Evolutionary conservation across 2,797 vertebrate species (phyloP).

Genomic region (Melopsittacus undulatus): DNA sequence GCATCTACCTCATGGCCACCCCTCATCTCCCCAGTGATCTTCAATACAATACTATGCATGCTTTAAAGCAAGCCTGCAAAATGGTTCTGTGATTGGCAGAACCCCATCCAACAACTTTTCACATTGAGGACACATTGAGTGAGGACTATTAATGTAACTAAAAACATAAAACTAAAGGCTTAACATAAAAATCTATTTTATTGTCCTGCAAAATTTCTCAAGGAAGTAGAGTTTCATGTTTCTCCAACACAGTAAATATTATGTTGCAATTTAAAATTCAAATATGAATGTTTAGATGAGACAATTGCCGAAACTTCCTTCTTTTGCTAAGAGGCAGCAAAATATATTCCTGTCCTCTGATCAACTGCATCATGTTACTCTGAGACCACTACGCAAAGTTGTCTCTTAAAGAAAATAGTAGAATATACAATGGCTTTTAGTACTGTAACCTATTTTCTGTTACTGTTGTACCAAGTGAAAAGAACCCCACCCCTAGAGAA

Average conservation of each 20-base stretch:
- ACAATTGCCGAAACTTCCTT: background rate
- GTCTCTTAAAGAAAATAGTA: background rate
- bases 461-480: background rate
- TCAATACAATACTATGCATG: background rate
- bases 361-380: background rate
- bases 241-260: background rate
- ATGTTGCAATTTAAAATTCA: background rate
- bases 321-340: background rate
- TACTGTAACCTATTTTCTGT: background rate
- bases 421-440: background rate
- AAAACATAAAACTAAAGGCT: background rate
- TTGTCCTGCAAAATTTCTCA: background rate
- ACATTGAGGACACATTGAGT: too few species aligned
- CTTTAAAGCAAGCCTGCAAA: slow-evolving; percentile 19
- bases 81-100: background rate
- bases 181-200: background rate
- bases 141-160: background rate
- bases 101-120: background rate
- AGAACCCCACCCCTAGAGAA: background rate
- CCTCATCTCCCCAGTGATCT: background rate
- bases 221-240: background rate
- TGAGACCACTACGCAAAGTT: background rate
- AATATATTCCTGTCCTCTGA: background rate
- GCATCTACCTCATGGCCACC: background rate
- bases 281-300: background rate